Conservation (phyloP, 2,888 invertebrate genomes). For the Drosophila vallismaia region DNA sequence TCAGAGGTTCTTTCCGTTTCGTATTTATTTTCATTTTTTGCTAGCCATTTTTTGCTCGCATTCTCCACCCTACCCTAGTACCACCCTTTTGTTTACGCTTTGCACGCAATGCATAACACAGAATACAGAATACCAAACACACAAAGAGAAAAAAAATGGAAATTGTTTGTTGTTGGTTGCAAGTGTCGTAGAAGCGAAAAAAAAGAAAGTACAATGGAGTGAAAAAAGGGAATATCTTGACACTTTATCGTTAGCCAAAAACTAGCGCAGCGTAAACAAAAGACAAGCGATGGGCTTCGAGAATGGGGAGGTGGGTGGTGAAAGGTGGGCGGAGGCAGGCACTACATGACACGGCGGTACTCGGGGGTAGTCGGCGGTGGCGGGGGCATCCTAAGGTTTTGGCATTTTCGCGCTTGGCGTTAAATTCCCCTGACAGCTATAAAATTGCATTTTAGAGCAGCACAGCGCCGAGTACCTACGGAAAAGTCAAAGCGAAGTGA, state of each 20-base stretch:
- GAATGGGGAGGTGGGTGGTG: not conserved
- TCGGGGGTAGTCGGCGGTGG: slow-evolving; percentile 3
- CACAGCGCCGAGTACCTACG: slow-evolving; percentile 20
- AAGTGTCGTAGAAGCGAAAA: slow-evolving; percentile 48
- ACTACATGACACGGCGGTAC: slow-evolving; percentile 65
- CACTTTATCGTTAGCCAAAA: slow-evolving; percentile 80
- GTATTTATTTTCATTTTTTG: slow-evolving; percentile 17
- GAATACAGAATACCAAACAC: slow-evolving; percentile 38
- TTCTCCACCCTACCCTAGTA: not conserved
- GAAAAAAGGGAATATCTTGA: slow-evolving; percentile 75
- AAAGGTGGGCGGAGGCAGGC: slow-evolving; percentile 61
- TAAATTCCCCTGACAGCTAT: slow-evolving; percentile 83
- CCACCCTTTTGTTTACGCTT: slow-evolving; percentile 70
- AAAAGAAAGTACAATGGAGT: slow-evolving; percentile 51
- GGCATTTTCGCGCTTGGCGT: slow-evolving; percentile 77
- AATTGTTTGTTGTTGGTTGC: slow-evolving; percentile 62
- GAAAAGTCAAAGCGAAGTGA: slow-evolving; percentile 28
- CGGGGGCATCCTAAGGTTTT: slow-evolving; percentile 42
- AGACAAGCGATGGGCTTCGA: slow-evolving; percentile 44
- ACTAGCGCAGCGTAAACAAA: slow-evolving; percentile 75
- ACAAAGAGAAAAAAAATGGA: slow-evolving; percentile 26
- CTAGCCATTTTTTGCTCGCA: slow-evolving; percentile 24
- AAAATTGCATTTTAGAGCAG: slow-evolving; percentile 83
- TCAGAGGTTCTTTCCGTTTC: slow-evolving; percentile 18
- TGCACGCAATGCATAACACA: slow-evolving; percentile 67